Percentiles rank a stretch among this genome's conserved stretches.
phyloP scores from a whole-genome alignment of 2,113 vertebrate genomes.

The Plestiodon gilberti region DNA sequence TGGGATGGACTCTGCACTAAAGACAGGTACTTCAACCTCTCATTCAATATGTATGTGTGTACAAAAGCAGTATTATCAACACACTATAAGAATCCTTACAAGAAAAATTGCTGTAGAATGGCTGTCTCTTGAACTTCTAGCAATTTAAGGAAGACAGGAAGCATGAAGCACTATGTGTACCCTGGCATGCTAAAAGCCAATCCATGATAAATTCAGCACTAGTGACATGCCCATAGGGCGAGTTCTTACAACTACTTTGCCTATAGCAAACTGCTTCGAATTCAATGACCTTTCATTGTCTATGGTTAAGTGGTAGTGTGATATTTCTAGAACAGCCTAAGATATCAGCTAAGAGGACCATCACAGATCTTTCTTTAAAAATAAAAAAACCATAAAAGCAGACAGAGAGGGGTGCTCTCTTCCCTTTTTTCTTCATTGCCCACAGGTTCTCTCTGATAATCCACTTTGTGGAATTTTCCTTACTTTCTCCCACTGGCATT shows the following conservation, averaged over 20 bases:
- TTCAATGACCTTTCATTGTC: background rate
- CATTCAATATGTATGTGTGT: background rate
- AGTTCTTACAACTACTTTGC: background rate
- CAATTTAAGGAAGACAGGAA: background rate
- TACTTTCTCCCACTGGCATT: too few relatives aligned
- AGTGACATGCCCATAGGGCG: background rate
- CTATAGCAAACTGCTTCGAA: background rate
- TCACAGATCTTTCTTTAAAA: background rate
- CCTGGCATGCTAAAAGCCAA: background rate
- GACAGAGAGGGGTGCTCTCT: too few relatives aligned
- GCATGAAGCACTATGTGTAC: background rate
- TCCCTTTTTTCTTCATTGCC: too few relatives aligned
- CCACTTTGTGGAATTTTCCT: too few relatives aligned
- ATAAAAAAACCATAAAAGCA: too few relatives aligned
- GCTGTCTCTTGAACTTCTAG: background rate
- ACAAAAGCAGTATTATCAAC: background rate
- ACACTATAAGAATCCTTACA: background rate
- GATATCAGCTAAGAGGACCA: background rate
- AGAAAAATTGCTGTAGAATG: background rate
- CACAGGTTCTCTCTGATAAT: too few relatives aligned
- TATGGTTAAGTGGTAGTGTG: background rate
- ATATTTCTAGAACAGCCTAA: background rate
- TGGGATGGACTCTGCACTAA: background rate
- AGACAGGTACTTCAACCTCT: background rate
- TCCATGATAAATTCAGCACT: background rate